Conservation (phyloP, 2,888 invertebrate genomes). For the Erpobdella octoculata region DNA sequence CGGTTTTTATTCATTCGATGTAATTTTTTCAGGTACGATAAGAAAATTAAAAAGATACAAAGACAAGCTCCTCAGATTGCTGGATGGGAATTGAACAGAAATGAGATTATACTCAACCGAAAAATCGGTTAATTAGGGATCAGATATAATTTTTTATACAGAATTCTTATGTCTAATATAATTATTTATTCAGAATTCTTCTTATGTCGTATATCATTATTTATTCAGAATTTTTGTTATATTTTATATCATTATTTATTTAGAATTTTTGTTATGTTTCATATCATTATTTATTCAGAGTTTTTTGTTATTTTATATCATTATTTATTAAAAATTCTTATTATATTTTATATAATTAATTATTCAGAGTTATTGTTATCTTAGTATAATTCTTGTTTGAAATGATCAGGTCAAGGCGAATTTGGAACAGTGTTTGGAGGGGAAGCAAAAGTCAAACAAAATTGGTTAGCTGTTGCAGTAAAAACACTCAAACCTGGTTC, state of each 20-base stretch:
- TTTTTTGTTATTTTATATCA: no score
- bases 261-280: no score
- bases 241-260: no score
- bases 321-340: no score
- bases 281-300: no score
- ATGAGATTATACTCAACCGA: slow-evolving; percentile 63
- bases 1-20: not conserved
- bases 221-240: no score
- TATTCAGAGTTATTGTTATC: no score
- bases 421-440: slow-evolving; percentile 88
- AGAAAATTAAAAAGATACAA: slow-evolving; percentile 60
- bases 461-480: slow-evolving; percentile 62
- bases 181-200: no score
- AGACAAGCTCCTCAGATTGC: slow-evolving; percentile 67
- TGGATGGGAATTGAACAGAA: slow-evolving; percentile 62
- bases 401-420: slow-evolving; percentile 61
- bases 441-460: slow-evolving; percentile 67
- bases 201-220: no score
- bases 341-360: no score
- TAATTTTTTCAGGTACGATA: slow-evolving; percentile 62
- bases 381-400: not conserved
- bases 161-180: no score
- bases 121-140: slow-evolving; percentile 56
- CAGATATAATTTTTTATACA: not conserved
- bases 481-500: slow-evolving; percentile 79